Conservation (phyloP, 2,888 invertebrate species). For the Amphipyra berbera region DNA sequence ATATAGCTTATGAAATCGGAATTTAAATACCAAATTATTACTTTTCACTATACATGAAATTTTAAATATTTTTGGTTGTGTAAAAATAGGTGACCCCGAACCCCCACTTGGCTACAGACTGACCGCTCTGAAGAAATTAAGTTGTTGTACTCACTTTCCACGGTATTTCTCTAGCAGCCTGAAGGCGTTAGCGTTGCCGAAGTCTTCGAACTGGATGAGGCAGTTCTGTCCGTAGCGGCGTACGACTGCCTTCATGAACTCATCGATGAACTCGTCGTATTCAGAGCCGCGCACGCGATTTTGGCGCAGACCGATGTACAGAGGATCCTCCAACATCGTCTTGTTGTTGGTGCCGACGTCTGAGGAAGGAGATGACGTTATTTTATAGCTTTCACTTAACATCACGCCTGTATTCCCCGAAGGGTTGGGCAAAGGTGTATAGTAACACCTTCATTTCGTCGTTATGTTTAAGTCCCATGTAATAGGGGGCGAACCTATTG, state of each 20-base stretch:
- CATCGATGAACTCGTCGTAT: constrained; percentile 98
- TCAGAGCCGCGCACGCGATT: constrained; percentile 94
- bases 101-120: too few species aligned
- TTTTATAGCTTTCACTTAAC: background rate
- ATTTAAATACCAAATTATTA: too few species aligned
- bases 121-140: too few species aligned
- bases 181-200: constrained; percentile 99
- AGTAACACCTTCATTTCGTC: too few species aligned
- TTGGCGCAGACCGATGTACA: constrained; percentile 98
- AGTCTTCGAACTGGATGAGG: constrained; percentile 99
- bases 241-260: constrained; percentile 98
- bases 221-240: constrained; percentile 95
- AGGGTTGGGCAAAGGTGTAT: too few species aligned
- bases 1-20: too few species aligned
- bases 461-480: too few species aligned
- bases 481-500: too few species aligned
- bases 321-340: constrained; percentile 96
- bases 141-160: constrained; percentile 89
- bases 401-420: too few species aligned
- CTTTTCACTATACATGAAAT: too few species aligned
- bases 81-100: too few species aligned
- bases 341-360: constrained; percentile 98
- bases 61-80: too few species aligned
- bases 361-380: constrained; percentile 50
- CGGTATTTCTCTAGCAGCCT: constrained; percentile 97